Conservation (phyloP, 2,797 vertebrate genomes). For the Argentina silus region DNA sequence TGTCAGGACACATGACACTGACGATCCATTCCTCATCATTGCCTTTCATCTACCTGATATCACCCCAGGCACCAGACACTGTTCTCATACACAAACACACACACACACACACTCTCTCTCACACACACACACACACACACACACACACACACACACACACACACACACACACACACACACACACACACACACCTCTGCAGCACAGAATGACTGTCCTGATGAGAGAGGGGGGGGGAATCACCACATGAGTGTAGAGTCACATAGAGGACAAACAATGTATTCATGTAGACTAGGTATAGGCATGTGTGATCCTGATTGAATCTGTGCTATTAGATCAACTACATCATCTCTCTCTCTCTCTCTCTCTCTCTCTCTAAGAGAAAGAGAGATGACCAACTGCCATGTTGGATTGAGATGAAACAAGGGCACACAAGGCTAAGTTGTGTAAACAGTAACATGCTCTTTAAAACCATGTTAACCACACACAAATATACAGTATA, state of each 20-base stretch:
- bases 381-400: constrained; percentile 60
- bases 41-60: constrained; percentile 90
- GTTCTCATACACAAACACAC: constrained; percentile 36
- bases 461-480: constrained; percentile 32
- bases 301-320: too few relatives aligned
- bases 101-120: constrained; percentile 33
- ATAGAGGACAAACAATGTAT: too few relatives aligned
- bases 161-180: neutral
- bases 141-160: neutral
- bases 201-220: neutral
- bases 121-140: constrained; percentile 8
- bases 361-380: too few relatives aligned
- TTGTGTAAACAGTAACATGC: constrained; percentile 59
- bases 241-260: too few relatives aligned
- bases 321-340: too few relatives aligned
- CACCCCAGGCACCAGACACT: constrained; percentile 85
- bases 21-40: constrained; percentile 86
- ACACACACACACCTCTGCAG: neutral
- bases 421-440: constrained; percentile 58
- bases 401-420: constrained; percentile 71
- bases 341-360: too few relatives aligned
- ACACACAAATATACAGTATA: neutral
- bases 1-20: constrained; percentile 95
- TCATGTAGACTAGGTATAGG: too few relatives aligned
- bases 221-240: too few relatives aligned